phyloP scores from a whole-genome alignment of 2,888 invertebrate species.

The Euclidia mi region DNA sequence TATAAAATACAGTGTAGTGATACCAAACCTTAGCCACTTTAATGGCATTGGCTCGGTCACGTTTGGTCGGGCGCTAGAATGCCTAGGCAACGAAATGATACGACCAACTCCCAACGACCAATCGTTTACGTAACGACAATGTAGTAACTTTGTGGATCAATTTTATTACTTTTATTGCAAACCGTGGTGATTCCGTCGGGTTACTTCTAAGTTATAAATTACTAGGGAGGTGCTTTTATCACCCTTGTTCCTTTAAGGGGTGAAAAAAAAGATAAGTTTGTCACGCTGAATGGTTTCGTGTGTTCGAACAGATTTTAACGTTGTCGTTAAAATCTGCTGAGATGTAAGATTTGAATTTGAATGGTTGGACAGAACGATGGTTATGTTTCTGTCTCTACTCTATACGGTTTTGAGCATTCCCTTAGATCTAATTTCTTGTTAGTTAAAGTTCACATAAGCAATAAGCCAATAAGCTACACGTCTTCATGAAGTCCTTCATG shows the following conservation, averaged over 20 bases:
- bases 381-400: no score
- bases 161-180: slow-evolving; percentile 41
- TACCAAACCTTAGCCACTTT: no score
- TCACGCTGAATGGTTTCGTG: not conserved
- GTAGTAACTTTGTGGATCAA: slow-evolving; percentile 39
- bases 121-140: slow-evolving; percentile 42
- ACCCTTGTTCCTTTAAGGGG: not conserved
- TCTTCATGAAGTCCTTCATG: no score
- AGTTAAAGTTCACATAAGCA: no score
- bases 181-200: slow-evolving; percentile 16
- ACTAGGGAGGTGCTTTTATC: slow-evolving; percentile 15
- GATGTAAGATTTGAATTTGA: no score
- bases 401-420: no score
- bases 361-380: no score
- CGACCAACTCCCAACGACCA: no score
- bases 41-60: slow-evolving; percentile 28
- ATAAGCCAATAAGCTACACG: no score
- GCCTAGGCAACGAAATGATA: slow-evolving; percentile 27
- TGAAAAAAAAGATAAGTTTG: not conserved
- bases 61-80: slow-evolving; percentile 25
- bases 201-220: slow-evolving; percentile 30
- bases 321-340: not conserved
- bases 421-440: no score
- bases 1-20: no score
- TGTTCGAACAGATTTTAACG: not conserved